Base-by-base conservation (phyloP, 2,113 vertebrate genomes). In the Sardina pilchardus region DNA sequence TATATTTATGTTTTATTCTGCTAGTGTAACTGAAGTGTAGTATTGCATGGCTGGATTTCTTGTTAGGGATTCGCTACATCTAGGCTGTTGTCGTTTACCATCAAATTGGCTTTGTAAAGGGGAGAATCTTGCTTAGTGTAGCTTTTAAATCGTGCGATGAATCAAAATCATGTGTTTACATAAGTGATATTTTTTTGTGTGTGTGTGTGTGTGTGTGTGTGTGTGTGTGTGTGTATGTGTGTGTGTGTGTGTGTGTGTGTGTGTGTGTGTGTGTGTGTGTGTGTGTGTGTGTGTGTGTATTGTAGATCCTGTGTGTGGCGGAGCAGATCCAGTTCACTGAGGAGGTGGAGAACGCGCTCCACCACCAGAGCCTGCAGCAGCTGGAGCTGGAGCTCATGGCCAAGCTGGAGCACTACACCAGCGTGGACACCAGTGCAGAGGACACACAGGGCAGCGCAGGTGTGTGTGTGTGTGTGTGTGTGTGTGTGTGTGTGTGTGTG, bases 241-340 rank as follows among this genome's bases (percentile, higher is more conserved):
- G 48, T 50, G 48, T 50, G 48, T 50, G 48, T 17, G 48, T 50
- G 48, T 50, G 48, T 50, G 48, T 16, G 48, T 50, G 48, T 53
- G 50, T 53, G 48, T 19, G 14, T 53, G 48, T 75, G 4, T 10
- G 47, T 83, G 44, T 82, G 84, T 59, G 81, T 83, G 43, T 84
- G 84, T 50, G 47, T 45, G 44, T 90, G 90, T 87, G 30, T 90
- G 87, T 85, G 47, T n/a, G 91, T 81, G 26, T 92, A 39, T 83
- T 30, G 81, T 90, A 99, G 98, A 96, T 99, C 92, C 91, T 99
- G 44, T 99, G 96, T 86, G 93, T 99, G 90, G 96, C 97, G 71
- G 98, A 99, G 84, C 97, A 99, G 94, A 99, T 99, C 93, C 96
- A 97, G 86, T 99, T 99, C 87, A 99, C 98, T 48, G 96, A 98